A percentile compares a stretch with the other conserved stretches of the same genome.
Evolutionary conservation across 2,888 invertebrate genomes (phyloP).

Genomic region (Fissipunctia ypsillon): DNA sequence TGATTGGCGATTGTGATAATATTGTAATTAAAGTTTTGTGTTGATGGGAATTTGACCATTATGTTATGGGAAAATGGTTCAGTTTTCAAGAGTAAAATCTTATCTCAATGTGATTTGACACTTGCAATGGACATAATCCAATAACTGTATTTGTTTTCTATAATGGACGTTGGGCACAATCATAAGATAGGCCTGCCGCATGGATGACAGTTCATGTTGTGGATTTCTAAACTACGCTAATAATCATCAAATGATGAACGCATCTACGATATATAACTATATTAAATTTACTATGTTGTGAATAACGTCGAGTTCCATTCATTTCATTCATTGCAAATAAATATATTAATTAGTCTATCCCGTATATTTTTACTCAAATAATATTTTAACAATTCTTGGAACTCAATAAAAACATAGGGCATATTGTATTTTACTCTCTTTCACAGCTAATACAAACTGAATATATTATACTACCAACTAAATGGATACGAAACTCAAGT

Average conservation of each 20-base stretch:
- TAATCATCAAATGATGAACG: too few species aligned
- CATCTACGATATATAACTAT: too few species aligned
- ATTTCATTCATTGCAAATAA: too few species aligned
- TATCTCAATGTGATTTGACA: neutral
- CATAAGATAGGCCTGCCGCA: too few species aligned
- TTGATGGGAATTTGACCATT: constrained; percentile 12
- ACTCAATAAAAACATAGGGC: constrained; percentile 1
- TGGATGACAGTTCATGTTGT: too few species aligned
- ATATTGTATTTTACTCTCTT: constrained; percentile 42
- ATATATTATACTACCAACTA: constrained; percentile 36
- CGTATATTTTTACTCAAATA: too few species aligned
- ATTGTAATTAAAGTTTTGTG: constrained; percentile 15
- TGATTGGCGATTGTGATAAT: constrained; percentile 44
- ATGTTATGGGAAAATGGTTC: neutral
- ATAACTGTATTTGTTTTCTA: neutral
- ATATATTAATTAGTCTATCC: too few species aligned
- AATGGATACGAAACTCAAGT: constrained; percentile 46
- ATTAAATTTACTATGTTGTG: too few species aligned
- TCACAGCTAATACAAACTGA: constrained; percentile 29
- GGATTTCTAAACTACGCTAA: too few species aligned
- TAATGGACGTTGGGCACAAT: too few species aligned
- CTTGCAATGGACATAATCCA: neutral
- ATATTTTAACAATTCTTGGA: too few species aligned
- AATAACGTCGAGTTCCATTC: too few species aligned
- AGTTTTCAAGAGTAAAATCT: neutral